These are phyloP conservation scores for Drosophila setosimentum DNA, from an alignment of 2,888 invertebrate genomes.

Conservation along the genomic window DNA sequence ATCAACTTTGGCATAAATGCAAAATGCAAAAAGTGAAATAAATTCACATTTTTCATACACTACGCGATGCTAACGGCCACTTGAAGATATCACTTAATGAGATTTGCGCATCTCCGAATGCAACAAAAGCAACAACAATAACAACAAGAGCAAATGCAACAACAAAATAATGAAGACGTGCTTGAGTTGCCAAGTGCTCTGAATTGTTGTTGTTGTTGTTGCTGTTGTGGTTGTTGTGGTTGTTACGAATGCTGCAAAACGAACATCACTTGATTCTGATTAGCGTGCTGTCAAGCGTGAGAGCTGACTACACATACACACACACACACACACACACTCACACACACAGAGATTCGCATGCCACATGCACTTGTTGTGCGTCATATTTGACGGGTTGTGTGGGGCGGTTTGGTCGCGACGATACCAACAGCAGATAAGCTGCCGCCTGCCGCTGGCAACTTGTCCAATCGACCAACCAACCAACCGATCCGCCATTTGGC, in stretches of 20 bases:
- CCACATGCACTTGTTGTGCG: slow-evolving; percentile 50
- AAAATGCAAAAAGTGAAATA: slow-evolving; percentile 23
- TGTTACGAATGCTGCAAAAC: slow-evolving; percentile 64
- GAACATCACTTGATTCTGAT: slow-evolving; percentile 83
- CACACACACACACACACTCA: slow-evolving; percentile 23
- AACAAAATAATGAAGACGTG: slow-evolving; percentile 73
- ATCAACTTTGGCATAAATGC: slow-evolving; percentile 27
- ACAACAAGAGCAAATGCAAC: slow-evolving; percentile 45
- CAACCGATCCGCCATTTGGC: slow-evolving; percentile 53
- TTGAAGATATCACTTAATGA: slow-evolving; percentile 84
- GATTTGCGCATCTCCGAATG: slow-evolving; percentile 82
- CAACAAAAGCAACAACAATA: slow-evolving; percentile 55
- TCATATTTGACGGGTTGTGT: slow-evolving; percentile 47
- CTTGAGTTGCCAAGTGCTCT: slow-evolving; percentile 76
- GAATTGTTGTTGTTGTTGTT: slow-evolving; percentile 30
- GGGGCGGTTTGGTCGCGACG: slow-evolving; percentile 46
- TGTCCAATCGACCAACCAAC: slow-evolving; percentile 38
- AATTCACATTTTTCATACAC: slow-evolving; percentile 69
- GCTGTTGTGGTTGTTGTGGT: slow-evolving; percentile 9
- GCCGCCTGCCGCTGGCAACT: slow-evolving; percentile 7
- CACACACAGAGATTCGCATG: slow-evolving; percentile 7
- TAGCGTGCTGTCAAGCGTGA: slow-evolving; percentile 84
- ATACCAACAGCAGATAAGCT: slow-evolving; percentile 70
- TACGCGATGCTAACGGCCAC: slow-evolving; percentile 72
- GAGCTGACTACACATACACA: slow-evolving; percentile 63